Evolutionary conservation across 2,888 invertebrate species (phyloP).

Genomic region (Drosophila mulleri): DNA sequence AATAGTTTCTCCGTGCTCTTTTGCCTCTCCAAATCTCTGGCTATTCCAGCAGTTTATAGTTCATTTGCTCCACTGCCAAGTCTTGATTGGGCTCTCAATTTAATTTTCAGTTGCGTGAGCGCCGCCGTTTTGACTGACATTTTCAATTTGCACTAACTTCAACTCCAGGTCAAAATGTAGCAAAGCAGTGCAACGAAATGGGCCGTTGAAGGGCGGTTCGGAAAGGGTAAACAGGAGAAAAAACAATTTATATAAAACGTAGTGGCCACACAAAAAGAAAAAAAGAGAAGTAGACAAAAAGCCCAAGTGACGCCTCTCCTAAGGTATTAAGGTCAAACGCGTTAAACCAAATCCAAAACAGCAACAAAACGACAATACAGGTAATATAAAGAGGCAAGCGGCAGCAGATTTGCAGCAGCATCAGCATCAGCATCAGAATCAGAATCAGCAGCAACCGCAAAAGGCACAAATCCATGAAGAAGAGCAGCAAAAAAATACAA

Average conservation of each 20-base stretch:
- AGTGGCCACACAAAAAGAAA: slow-evolving; percentile 24
- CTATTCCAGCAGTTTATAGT: not conserved
- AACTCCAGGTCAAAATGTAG: slow-evolving; percentile 18
- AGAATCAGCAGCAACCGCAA: slow-evolving; percentile 63
- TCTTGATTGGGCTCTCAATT: not conserved
- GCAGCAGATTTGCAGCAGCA: slow-evolving; percentile 67
- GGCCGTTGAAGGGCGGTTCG: too few species aligned
- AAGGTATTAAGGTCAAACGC: slow-evolving; percentile 77
- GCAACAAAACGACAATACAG: slow-evolving; percentile 37
- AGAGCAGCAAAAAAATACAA: slow-evolving; percentile 21
- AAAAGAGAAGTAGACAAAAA: slow-evolving; percentile 20
- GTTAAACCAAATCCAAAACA: slow-evolving; percentile 64
- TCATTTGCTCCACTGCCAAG: not conserved
- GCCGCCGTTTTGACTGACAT: slow-evolving; percentile 58
- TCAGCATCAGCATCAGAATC: slow-evolving; percentile 10
- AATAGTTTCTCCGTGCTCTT: not conserved
- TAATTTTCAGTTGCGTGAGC: slow-evolving; percentile 15
- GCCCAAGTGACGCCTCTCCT: slow-evolving; percentile 75
- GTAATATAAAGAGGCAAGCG: slow-evolving; percentile 54
- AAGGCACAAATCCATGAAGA: slow-evolving; percentile 55
- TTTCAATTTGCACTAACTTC: slow-evolving; percentile 67
- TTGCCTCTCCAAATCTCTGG: not conserved
- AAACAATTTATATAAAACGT: slow-evolving; percentile 40
- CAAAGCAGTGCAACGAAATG: not conserved
- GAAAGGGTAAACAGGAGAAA: slow-evolving; percentile 16